phyloP scores from a whole-genome alignment of 2,888 invertebrate species.

The Osmoderma eremita region DNA sequence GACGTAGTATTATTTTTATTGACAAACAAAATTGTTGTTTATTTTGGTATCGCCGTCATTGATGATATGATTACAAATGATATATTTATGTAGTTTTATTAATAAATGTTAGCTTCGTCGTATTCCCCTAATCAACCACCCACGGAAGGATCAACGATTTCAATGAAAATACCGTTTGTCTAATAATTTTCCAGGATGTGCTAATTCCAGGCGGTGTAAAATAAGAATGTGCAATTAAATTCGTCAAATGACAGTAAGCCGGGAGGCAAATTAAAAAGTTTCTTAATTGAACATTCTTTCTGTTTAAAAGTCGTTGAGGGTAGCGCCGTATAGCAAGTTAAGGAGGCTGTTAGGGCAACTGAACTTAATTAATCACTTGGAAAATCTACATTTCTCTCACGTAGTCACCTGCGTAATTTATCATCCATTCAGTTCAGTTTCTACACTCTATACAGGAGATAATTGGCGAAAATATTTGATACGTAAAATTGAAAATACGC shows the following conservation, averaged over 20 bases:
- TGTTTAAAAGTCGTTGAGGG: conserved; percentile 29
- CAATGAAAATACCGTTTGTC: background rate
- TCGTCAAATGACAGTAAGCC: conserved; percentile 42
- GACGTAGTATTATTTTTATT: too few species aligned
- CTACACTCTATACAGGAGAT: background rate
- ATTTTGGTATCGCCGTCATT: too few species aligned
- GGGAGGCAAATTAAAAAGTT: conserved; percentile 51
- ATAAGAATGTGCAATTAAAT: conserved; percentile 36
- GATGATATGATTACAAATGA: too few species aligned
- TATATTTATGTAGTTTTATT: too few species aligned
- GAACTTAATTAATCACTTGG: conserved; percentile 51
- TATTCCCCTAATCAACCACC: too few species aligned
- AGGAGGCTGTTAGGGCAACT: conserved; percentile 37
- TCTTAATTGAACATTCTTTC: conserved; percentile 54
- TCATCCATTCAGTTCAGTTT: conserved; percentile 3
- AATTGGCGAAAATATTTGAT: too few species aligned
- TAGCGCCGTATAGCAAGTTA: conserved; percentile 25
- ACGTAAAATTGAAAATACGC: too few species aligned
- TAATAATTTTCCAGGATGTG: conserved; percentile 10
- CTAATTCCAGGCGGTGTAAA: conserved; percentile 14
- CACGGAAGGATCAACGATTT: too few species aligned
- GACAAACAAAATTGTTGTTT: too few species aligned
- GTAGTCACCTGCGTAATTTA: conserved; percentile 37
- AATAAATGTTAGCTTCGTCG: too few species aligned
- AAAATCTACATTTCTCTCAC: conserved; percentile 51